Base-by-base conservation (phyloP, 1,140 invertebrate species). In the Thaumatotibia leucotreta region DNA sequence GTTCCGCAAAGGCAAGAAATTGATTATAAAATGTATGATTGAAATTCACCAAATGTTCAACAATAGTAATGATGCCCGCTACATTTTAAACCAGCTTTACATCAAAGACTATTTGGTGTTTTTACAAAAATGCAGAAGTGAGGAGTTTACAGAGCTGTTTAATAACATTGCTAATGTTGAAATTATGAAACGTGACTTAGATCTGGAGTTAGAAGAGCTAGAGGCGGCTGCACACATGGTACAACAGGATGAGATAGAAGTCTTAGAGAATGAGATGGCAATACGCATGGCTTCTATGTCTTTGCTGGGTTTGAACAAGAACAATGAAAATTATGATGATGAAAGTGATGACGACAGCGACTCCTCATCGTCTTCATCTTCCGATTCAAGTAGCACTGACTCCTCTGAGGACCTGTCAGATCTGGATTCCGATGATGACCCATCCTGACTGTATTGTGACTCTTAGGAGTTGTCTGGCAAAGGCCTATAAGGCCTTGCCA, bases 21-120 rank as follows among this genome's bases (percentile, higher is more conserved):
- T 92, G 72, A 88, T 97, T n/a, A 91, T 98, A 8, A 96, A 96
- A 90, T 95, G 94, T 80, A 88, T 98, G 11, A 93, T 98, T 49
- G 93, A 95, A 74, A 94, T 97, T 39, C 93, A 96, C 69, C 82
- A 88, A 50, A 81, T 96, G 68, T 96, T 98, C 72, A 94, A 94
- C 74, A 88, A 92, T 22, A 94, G 93, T 61, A 91, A 92, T 72
- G 96, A 97, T 74, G 94, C 95, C 33, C 89, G 95, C 35, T 97
- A 98, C 80, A 92, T 98, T 64, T 86, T 98, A 9, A 98, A 98
- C 88, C 95, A 97, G 80, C 84, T 98, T 0, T 98, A 97, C 76
- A 96, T 98, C 45, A 95, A 95, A 70, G 96, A 98, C 88, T 98
- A 97, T 83, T 94, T 97, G 74, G 93, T 97, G 62, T 98, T 96